Conservation (phyloP, 2,797 vertebrate species). For the Meda fulgida region DNA sequence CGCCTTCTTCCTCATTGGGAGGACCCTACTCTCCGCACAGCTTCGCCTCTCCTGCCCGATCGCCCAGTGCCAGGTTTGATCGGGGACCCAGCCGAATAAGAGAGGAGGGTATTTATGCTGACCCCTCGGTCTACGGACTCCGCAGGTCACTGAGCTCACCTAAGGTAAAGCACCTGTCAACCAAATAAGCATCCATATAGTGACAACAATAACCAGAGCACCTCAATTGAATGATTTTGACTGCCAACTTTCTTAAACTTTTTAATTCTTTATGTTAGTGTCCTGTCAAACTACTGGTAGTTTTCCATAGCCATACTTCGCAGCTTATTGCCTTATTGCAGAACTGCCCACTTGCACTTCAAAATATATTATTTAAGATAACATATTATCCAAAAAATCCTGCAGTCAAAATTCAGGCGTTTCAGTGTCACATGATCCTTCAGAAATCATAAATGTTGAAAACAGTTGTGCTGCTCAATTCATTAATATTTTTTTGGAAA, state of each 20-base stretch:
- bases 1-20: slow-evolving; percentile 87
- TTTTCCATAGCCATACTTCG: background rate
- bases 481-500: background rate
- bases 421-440: background rate
- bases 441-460: background rate
- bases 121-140: slow-evolving; percentile 84
- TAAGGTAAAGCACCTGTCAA: slow-evolving; percentile 79
- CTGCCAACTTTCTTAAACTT: background rate
- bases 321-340: background rate
- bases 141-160: slow-evolving; percentile 91
- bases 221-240: background rate
- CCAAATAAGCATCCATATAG: background rate
- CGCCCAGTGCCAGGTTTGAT: slow-evolving; percentile 85
- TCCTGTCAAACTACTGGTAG: background rate
- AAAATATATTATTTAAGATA: background rate
- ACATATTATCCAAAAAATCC: background rate
- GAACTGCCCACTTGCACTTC: background rate
- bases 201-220: background rate
- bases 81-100: slow-evolving; percentile 75
- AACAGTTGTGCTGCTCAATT: background rate
- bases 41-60: slow-evolving; percentile 87
- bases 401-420: background rate
- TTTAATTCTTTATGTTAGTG: background rate
- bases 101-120: slow-evolving; percentile 85
- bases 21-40: slow-evolving; percentile 84